Evolutionary conservation across 2,113 vertebrate species (phyloP).

Genomic region (Crotalus horridus): DNA sequence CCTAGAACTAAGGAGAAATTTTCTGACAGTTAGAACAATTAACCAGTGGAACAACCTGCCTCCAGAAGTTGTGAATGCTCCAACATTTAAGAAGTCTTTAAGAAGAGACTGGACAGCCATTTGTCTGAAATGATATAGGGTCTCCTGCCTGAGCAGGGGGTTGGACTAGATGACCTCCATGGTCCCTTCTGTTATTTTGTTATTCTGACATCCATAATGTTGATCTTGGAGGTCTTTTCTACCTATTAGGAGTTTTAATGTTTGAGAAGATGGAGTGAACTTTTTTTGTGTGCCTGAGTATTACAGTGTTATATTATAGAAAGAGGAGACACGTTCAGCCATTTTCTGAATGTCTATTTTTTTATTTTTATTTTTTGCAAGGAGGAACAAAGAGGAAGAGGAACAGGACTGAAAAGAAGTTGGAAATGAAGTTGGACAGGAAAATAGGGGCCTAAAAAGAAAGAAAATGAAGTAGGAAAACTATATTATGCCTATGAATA

Average conservation of each 20-base stretch:
- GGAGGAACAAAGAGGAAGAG: neutral
- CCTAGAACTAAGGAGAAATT: too few relatives aligned
- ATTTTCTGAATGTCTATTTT: neutral
- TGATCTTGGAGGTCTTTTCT: neutral
- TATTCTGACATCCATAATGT: neutral
- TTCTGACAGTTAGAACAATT: too few relatives aligned
- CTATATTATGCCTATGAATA: neutral
- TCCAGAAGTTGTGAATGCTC: too few relatives aligned
- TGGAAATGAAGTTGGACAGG: neutral
- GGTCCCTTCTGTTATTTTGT: too few relatives aligned
- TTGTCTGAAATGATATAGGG: too few relatives aligned
- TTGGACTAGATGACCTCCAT: too few relatives aligned
- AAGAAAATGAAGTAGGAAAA: neutral
- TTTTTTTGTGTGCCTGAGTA: neutral
- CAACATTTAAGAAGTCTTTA: too few relatives aligned
- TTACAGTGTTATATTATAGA: neutral
- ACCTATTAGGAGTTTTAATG: neutral
- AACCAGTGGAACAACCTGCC: too few relatives aligned
- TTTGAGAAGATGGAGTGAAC: neutral
- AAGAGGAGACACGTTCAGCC: neutral
- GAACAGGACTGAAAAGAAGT: neutral
- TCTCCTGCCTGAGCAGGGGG: too few relatives aligned
- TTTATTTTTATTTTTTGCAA: neutral
- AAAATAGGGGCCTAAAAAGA: neutral
- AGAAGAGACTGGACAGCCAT: too few relatives aligned